Evolutionary conservation across 2,888 invertebrate genomes (phyloP).

Genomic region (Crepidodera aurea): DNA sequence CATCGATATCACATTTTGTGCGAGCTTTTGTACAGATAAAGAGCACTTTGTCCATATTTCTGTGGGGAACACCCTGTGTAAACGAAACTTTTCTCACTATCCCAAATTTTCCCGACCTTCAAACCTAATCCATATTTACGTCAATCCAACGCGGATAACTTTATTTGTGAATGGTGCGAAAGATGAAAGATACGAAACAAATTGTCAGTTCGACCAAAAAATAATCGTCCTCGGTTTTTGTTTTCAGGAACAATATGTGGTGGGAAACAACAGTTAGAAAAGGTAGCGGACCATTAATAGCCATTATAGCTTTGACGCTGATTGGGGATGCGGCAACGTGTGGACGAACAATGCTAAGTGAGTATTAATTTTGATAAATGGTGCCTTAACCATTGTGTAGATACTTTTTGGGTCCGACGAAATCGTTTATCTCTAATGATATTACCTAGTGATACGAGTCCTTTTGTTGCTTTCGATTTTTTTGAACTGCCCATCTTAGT

Average conservation of each 20-base stretch:
- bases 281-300: constrained; percentile 39
- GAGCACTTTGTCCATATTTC: too few relatives aligned
- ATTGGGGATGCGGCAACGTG: constrained; percentile 47
- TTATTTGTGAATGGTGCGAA: too few relatives aligned
- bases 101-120: too few relatives aligned
- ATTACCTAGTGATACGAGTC: constrained; percentile 12
- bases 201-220: neutral
- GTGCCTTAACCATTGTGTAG: constrained; percentile 10
- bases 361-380: constrained; percentile 49
- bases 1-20: too few relatives aligned
- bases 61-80: too few relatives aligned
- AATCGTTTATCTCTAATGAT: constrained; percentile 22
- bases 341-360: constrained; percentile 54
- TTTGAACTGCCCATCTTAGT: neutral
- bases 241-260: constrained; percentile 37
- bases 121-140: too few relatives aligned
- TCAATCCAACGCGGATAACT: too few relatives aligned
- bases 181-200: too few relatives aligned
- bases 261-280: constrained; percentile 20
- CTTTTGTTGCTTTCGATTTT: neutral
- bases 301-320: constrained; percentile 41
- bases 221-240: constrained; percentile 26
- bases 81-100: too few relatives aligned
- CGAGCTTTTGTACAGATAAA: too few relatives aligned
- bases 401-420: neutral